Percentiles rank a stretch among this genome's conserved stretches.
These are phyloP conservation scores for Gastrophysa polygoni DNA, from an alignment of 2,888 invertebrate genomes.

Conservation along the genomic window DNA sequence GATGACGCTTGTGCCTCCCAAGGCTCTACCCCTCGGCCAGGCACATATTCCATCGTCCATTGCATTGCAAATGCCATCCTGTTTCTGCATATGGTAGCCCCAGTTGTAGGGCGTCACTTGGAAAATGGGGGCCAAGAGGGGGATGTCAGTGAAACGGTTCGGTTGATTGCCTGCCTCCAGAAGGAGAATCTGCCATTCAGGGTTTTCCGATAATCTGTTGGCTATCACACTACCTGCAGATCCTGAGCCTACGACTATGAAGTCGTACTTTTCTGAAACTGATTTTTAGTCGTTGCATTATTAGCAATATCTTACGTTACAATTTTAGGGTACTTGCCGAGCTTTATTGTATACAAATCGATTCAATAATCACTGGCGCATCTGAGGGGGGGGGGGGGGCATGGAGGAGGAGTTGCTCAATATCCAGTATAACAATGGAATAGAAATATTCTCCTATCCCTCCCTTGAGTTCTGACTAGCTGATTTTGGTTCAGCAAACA, in stretches of 20 bases:
- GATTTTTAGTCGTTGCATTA: no score
- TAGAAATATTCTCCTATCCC: no score
- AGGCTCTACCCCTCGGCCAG: constrained; percentile 63
- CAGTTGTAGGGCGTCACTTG: constrained; percentile 56
- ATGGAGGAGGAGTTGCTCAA: no score
- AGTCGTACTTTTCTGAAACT: constrained; percentile 52
- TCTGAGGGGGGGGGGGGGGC: no score
- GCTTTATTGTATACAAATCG: no score
- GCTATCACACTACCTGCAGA: constrained; percentile 61
- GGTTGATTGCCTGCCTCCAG: constrained; percentile 48
- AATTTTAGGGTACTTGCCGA: no score
- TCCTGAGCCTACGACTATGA: constrained; percentile 60
- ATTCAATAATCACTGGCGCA: no score
- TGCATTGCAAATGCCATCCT: constrained; percentile 30
- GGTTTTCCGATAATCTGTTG: constrained; percentile 59
- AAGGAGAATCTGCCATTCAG: constrained; percentile 51
- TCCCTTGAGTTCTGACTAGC: no score
- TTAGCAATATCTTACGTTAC: no score
- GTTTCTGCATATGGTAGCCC: constrained; percentile 55
- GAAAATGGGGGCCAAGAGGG: constrained; percentile 52
- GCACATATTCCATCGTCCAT: constrained; percentile 33
- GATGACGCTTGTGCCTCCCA: constrained; percentile 60
- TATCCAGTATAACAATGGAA: no score
- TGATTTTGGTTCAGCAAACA: no score
- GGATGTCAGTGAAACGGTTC: constrained; percentile 54